Conservation (phyloP, 2,797 vertebrate genomes). For the Hybognathus amarus region DNA sequence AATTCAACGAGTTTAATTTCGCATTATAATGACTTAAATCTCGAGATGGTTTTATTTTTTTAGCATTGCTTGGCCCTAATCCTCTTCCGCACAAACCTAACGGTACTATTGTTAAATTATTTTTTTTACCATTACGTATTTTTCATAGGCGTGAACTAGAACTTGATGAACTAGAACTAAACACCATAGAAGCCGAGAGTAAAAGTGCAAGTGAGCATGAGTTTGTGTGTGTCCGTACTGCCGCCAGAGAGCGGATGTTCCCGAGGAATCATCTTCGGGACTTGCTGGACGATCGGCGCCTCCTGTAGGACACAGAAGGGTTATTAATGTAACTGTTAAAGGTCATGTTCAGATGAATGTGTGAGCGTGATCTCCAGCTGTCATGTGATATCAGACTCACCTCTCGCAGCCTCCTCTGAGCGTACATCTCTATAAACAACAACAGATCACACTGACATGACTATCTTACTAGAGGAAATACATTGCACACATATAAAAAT, state of each 20-base stretch:
- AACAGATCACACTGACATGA: slow-evolving; percentile 32
- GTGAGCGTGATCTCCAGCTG: slow-evolving; percentile 1
- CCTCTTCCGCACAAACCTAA: no score
- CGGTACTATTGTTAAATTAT: no score
- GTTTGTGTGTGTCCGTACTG: slow-evolving; percentile 57
- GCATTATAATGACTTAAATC: no score
- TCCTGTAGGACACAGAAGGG: slow-evolving; percentile 64
- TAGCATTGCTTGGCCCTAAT: no score
- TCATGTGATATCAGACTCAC: slow-evolving; percentile 61
- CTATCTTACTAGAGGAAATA: neutral
- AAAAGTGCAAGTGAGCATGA: neutral
- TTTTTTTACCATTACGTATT: no score
- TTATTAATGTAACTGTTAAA: slow-evolving; percentile 11
- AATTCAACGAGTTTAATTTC: no score
- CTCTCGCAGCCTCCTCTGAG: slow-evolving; percentile 68
- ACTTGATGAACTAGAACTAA: neutral
- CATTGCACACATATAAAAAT: neutral
- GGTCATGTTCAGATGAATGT: neutral
- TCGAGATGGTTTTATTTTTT: no score
- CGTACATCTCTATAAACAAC: slow-evolving; percentile 71
- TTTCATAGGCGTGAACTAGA: no score
- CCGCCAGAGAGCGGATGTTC: slow-evolving; percentile 58
- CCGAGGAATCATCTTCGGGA: slow-evolving; percentile 59
- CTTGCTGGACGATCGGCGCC: slow-evolving; percentile 63
- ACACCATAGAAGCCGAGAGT: no score